Conservation (phyloP, 2,888 invertebrate genomes). For the Aquatica leii region DNA sequence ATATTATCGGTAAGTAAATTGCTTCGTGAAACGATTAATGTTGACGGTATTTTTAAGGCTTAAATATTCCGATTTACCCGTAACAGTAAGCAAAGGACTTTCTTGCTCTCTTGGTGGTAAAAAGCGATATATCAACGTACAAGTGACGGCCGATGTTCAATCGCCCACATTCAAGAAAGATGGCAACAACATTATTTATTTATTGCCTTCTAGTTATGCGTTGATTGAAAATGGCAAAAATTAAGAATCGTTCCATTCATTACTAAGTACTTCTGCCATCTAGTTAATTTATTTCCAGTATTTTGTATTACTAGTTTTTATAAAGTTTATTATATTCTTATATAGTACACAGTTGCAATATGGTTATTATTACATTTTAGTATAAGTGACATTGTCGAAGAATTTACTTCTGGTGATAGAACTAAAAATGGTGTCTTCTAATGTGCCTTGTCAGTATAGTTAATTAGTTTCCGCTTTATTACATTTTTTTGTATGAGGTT, state of each 20-base stretch:
- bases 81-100: conserved; percentile 77
- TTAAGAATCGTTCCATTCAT: background rate
- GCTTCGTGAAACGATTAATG: conserved; percentile 2
- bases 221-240: conserved; percentile 57
- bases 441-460: no score
- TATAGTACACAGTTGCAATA: no score
- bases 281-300: no score
- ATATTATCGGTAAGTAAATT: conserved; percentile 74
- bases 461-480: no score
- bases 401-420: no score
- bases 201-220: conserved; percentile 63
- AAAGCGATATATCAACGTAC: conserved; percentile 67
- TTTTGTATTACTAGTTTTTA: no score
- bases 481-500: no score
- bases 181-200: conserved; percentile 63
- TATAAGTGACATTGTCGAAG: no score
- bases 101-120: conserved; percentile 88
- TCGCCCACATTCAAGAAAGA: conserved; percentile 65
- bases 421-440: no score
- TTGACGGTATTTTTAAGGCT: conserved; percentile 45
- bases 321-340: no score
- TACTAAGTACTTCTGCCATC: no score
- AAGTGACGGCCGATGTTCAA: conserved; percentile 65
- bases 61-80: conserved; percentile 73
- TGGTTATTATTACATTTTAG: no score